phyloP scores from a whole-genome alignment of 2,113 vertebrate genomes.

The Cyanistes caeruleus region DNA sequence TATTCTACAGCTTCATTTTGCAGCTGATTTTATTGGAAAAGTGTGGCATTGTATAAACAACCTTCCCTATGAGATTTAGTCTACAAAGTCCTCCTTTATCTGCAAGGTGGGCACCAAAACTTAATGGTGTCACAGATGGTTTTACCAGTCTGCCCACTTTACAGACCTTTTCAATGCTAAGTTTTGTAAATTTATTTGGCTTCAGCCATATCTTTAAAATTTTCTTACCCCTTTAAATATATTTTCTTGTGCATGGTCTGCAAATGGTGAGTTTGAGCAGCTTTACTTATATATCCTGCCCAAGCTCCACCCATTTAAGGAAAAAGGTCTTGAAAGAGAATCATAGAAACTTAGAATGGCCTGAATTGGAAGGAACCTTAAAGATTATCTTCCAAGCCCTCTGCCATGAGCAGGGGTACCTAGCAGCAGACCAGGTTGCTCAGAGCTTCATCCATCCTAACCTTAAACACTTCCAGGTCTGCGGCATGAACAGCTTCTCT shows the following conservation, averaged over 20 bases:
- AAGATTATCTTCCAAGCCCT: neutral
- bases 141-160: neutral
- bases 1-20: neutral
- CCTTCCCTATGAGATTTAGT: neutral
- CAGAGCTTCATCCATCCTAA: neutral
- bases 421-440: neutral
- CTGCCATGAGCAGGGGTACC: neutral
- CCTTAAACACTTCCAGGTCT: neutral
- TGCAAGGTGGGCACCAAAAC: neutral
- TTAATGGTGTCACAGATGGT: neutral
- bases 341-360: neutral
- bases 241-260: neutral
- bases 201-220: neutral
- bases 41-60: neutral
- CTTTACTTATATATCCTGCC: neutral
- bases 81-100: neutral
- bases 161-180: neutral
- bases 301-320: neutral
- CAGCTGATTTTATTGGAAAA: neutral
- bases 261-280: neutral
- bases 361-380: neutral
- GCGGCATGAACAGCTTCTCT: neutral
- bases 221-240: neutral
- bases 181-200: neutral
- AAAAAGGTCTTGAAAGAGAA: neutral